Base-by-base conservation (phyloP, 1,140 invertebrate genomes). In the Orchesella cincta region DNA sequence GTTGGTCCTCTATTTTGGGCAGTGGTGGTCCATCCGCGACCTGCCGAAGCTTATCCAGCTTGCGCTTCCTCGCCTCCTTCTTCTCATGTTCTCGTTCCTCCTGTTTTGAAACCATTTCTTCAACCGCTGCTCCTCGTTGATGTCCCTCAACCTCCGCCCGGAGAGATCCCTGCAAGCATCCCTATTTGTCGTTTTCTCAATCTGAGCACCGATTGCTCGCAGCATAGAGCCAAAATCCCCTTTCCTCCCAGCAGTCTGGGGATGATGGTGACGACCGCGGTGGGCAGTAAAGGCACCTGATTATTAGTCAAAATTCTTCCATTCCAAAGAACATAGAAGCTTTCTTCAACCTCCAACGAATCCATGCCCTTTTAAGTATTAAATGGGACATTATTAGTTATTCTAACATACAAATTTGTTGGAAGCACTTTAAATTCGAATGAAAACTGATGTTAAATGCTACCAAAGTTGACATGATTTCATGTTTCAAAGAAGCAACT, bases 141-240 rank as follows among this genome's bases (percentile, higher is more conserved):
- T 97, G 85, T 98, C 96, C 35, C 96, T 87, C 81, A 99, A 86
- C 54, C 97, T 88, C 35, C 97, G 88, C 0, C 97, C 97, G 86
- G 95, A 98, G 1, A 98, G 86, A 87, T 98, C 97, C 77, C 97
- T 86, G 83, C 97, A 98, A n/a, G 97, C 96, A 87, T 98, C 96
- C 57, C 95, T 87, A 83, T 98, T 98, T 5, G 96, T 98, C 16
- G 97, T 98, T 87, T 98, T 98, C 83, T 98, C 96, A 77, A 99
- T 98, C 87, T 98, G 96, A 0, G 96, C 96, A 18, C 97, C 96
- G 86, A 98, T 98, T 0, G 97, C 95, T 79, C 96, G 87, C 5
- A 98, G 85, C 94, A 98, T 97, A 1, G 96, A 98, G 1, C 97
- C 97, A 87, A 98, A 98, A 12, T 35, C 71, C 1, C 71, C 71